Evolutionary conservation across 2,888 invertebrate genomes (phyloP).

Genomic region (Galerucella calmariensis): DNA sequence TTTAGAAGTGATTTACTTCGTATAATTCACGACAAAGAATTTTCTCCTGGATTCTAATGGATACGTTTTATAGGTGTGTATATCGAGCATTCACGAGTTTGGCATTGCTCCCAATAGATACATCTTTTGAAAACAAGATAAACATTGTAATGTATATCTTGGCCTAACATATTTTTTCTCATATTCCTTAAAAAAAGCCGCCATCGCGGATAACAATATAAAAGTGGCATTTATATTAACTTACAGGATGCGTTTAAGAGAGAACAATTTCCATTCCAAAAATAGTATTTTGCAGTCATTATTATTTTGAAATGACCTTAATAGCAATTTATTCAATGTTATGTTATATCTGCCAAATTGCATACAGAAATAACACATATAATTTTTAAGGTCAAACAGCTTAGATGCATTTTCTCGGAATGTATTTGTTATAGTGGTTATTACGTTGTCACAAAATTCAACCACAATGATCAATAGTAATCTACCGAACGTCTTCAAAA

Average conservation of each 20-base stretch:
- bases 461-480: no score
- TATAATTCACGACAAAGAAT: no score
- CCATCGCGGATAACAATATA: neutral
- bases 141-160: neutral
- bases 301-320: conserved; percentile 43
- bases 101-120: neutral
- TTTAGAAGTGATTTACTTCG: no score
- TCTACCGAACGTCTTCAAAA: no score
- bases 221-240: conserved; percentile 1
- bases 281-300: conserved; percentile 40
- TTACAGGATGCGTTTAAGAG: conserved; percentile 35
- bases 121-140: neutral
- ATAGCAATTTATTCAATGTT: conserved; percentile 42
- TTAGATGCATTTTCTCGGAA: conserved; percentile 15
- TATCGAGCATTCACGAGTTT: neutral
- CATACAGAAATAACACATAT: conserved; percentile 39
- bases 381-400: conserved; percentile 17
- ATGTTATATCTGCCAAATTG: conserved; percentile 43
- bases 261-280: conserved; percentile 38
- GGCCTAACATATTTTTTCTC: no score
- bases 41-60: neutral
- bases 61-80: neutral
- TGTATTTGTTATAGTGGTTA: neutral
- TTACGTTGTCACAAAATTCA: neutral
- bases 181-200: no score